Evolutionary conservation across 2,113 vertebrate species (phyloP).

Genomic region (Nothoprocta pentlandii): DNA sequence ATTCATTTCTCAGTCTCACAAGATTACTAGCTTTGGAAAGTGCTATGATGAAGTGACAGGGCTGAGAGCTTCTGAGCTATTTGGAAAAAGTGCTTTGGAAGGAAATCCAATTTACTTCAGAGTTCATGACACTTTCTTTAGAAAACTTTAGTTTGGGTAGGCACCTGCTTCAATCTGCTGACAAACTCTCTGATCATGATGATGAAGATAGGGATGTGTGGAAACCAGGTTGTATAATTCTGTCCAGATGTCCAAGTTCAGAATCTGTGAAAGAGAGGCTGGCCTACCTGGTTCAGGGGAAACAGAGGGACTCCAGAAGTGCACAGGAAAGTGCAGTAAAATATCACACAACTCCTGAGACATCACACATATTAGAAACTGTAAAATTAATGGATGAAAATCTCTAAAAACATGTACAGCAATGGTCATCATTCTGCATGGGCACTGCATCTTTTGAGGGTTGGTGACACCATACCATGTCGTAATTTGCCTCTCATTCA

Average conservation of each 20-base stretch:
- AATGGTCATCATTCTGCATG: background rate
- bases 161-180: background rate
- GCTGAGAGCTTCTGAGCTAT: background rate
- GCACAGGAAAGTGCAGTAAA: background rate
- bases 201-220: background rate
- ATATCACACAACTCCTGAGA: background rate
- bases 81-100: background rate
- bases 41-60: rapidly evolving
- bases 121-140: background rate
- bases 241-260: background rate
- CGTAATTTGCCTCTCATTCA: background rate
- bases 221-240: background rate
- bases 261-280: background rate
- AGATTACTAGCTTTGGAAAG: background rate
- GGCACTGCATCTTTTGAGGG: background rate
- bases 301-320: background rate
- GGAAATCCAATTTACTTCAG: background rate
- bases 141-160: background rate
- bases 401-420: background rate
- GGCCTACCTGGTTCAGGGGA: background rate
- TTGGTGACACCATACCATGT: background rate
- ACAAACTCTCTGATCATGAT: background rate
- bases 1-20: background rate
- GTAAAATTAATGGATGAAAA: background rate
- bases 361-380: background rate